Base-by-base conservation (phyloP, 2,888 invertebrate species). In the Villa cingulata region DNA sequence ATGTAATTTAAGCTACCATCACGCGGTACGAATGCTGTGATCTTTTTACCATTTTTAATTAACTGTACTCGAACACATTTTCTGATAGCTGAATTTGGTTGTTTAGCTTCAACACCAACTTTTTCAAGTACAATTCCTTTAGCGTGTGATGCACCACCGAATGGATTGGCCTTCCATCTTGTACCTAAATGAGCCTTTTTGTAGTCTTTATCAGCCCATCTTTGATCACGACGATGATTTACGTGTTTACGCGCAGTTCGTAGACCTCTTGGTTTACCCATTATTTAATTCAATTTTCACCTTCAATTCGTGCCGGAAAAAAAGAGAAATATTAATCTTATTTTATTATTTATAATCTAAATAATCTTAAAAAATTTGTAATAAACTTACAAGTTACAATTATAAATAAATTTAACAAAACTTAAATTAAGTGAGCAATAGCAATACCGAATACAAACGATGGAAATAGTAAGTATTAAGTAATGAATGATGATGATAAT, bases 151-250 rank as follows among this genome's bases (percentile, higher is more conserved):
- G 98, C 97, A 62, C 98, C 98, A 71, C 94, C 96, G 73, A 98
- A 98, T 62, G 98, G 98, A 78, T 98, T 98, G 62, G 97, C 94
- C 86, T 98, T 98, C 97, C 97, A 99, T 65, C 97, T 82, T 49
- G 98, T 98, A 56, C 98, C 98, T 76, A 98, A 86, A 79, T 98
- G 96, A 62, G 97, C 96, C 71, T 98, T 98, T 73, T 99, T 99
- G 78, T 92, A 99, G 64, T 96, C 94, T 68, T 97, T 97, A 70
- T 99, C 98, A 54, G 95, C 90, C 98, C 98, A 98, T 72, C 92
- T 80, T 74, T 98, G 97, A 61, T 94, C 92, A 59, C 96, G 83
- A 63, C 98, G 85, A 70, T 96, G 95, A 70, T 90, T 91, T 61
- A 91, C 90, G 75, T 96, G 91, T 77, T 98, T 99, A 66, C 98